phyloP scores from a whole-genome alignment of 1,140 invertebrate species.

The Amyelois transitella region DNA sequence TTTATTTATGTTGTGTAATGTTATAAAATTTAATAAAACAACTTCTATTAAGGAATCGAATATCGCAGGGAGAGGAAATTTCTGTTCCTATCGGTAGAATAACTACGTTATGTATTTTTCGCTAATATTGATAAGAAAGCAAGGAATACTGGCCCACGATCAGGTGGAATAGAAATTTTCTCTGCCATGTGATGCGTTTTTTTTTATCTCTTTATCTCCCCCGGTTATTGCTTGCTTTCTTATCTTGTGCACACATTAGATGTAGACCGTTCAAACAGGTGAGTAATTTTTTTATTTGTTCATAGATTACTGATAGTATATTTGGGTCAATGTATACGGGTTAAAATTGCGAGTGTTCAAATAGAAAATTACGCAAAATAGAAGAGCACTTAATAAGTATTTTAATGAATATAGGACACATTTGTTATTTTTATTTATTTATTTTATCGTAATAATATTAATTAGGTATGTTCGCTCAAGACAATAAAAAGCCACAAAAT shows the following conservation, averaged over 20 bases:
- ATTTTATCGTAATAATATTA: too few species aligned
- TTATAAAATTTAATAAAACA: conserved; percentile 7
- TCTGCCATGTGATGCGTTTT: conserved; percentile 60
- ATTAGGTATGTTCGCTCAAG: too few species aligned
- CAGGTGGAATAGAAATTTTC: conserved; percentile 74
- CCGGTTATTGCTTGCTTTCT: conserved; percentile 69
- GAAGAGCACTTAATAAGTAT: background rate
- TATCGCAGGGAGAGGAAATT: conserved; percentile 67
- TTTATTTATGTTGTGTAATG: conserved; percentile 5
- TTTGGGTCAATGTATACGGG: conserved; percentile 1
- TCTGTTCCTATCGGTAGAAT: conserved; percentile 69
- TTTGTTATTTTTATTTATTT: background rate
- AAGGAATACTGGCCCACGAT: conserved; percentile 46
- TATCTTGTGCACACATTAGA: conserved; percentile 58
- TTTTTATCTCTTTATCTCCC: conserved; percentile 31
- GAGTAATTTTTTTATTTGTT: conserved; percentile 41
- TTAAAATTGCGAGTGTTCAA: background rate
- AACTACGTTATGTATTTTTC: conserved; percentile 30
- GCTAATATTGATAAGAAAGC: conserved; percentile 54
- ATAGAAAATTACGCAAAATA: background rate
- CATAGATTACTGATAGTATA: conserved; percentile 14
- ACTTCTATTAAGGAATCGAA: background rate
- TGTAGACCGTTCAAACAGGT: conserved; percentile 50
- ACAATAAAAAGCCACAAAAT: too few species aligned
- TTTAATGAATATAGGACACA: background rate